These are phyloP conservation scores for Acanthurus leucopareius DNA, from an alignment of 2,797 vertebrate species.

Conservation along the genomic window DNA sequence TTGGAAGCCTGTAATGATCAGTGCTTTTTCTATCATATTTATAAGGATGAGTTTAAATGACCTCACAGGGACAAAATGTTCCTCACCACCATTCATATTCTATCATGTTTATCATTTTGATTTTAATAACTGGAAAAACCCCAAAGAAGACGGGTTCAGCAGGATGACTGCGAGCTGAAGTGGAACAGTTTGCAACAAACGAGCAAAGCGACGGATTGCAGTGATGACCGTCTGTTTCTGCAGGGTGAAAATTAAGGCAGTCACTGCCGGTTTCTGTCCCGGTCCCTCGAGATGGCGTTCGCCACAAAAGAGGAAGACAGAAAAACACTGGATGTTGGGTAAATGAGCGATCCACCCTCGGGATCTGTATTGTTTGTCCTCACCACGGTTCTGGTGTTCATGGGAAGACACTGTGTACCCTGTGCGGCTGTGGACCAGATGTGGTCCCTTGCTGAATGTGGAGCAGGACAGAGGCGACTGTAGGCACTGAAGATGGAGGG, in stretches of 20 bases:
- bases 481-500: conserved; percentile 32
- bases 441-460: conserved; percentile 60
- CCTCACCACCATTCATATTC: conserved; percentile 14
- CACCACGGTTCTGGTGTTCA: conserved; percentile 73
- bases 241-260: conserved; percentile 44
- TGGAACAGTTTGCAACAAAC: conserved; percentile 29
- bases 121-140: conserved; percentile 14
- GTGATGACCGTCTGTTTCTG: conserved; percentile 46
- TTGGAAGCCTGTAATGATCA: conserved; percentile 16
- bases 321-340: conserved; percentile 60
- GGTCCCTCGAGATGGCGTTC: conserved; percentile 36
- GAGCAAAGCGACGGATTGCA: conserved; percentile 35
- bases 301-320: conserved; percentile 61
- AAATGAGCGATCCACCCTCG: conserved; percentile 68
- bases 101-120: conserved; percentile 25
- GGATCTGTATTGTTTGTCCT: conserved; percentile 75
- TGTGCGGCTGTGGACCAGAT: conserved; percentile 80
- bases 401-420: conserved; percentile 69
- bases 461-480: conserved; percentile 59
- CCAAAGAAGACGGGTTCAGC: conserved; percentile 14
- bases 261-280: conserved; percentile 41
- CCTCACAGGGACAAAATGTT: conserved; percentile 36
- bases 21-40: not conserved
- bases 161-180: conserved; percentile 19
- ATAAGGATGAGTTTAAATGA: conserved; percentile 4